A percentile compares a stretch with the other conserved stretches of the same genome.
These are phyloP conservation scores for Cinclus mexicanus DNA, from an alignment of 2,113 vertebrate species.

Conservation along the genomic window DNA sequence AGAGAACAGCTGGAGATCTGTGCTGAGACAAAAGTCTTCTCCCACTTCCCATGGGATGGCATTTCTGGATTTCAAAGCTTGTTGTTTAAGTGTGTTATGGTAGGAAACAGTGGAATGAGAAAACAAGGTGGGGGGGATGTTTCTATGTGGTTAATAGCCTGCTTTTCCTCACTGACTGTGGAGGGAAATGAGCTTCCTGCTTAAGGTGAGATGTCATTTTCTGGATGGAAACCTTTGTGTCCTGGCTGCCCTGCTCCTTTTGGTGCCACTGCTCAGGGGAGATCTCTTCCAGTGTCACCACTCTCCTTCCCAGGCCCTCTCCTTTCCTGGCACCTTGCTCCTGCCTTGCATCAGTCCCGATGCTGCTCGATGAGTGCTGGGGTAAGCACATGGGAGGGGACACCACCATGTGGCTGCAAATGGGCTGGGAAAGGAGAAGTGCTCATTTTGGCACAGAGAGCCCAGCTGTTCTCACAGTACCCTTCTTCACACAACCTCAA, in stretches of 20 bases:
- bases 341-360: not conserved
- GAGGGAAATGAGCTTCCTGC: conserved; percentile 56
- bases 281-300: fast-evolving
- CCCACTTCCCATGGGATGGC: not conserved
- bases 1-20: not conserved
- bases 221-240: conserved; percentile 48
- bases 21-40: not conserved
- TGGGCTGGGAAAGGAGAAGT: not conserved
- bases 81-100: not conserved
- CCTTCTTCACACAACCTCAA: not conserved
- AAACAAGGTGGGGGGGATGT: not conserved
- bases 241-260: not conserved
- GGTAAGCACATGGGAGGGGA: not conserved
- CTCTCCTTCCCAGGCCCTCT: not conserved
- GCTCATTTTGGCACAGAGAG: not conserved
- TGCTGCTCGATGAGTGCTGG: not conserved
- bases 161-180: conserved; percentile 22
- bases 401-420: not conserved
- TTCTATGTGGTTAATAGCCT: not conserved
- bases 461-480: not conserved
- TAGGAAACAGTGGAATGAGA: not conserved
- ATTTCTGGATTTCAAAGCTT: conserved; percentile 8
- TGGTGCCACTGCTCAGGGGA: not conserved
- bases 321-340: not conserved
- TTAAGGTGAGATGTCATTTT: conserved; percentile 48